phyloP scores from a whole-genome alignment of 2,888 invertebrate genomes.

The Himalopsyche japonica region DNA sequence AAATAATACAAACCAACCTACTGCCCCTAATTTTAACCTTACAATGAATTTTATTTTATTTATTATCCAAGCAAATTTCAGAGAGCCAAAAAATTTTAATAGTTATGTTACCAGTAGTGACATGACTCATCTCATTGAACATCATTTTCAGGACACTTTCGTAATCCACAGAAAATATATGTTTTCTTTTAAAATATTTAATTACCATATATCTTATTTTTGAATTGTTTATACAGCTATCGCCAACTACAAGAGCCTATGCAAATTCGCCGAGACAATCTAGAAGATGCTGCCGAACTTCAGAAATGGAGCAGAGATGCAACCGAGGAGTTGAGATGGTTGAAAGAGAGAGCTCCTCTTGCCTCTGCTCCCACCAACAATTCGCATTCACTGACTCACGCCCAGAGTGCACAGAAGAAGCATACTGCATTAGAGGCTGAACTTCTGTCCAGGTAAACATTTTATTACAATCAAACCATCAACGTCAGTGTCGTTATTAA shows the following conservation, averaged over 20 bases:
- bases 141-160: background rate
- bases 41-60: too few relatives aligned
- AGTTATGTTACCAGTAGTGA: too few relatives aligned
- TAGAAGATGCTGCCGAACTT: conserved; percentile 85
- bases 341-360: conserved; percentile 74
- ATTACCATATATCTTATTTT: background rate
- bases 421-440: conserved; percentile 91
- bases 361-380: conserved; percentile 54
- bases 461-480: background rate
- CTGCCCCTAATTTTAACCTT: too few relatives aligned
- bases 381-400: conserved; percentile 71
- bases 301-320: conserved; percentile 91
- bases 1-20: too few relatives aligned
- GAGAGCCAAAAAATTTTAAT: too few relatives aligned
- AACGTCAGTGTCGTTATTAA: too few relatives aligned
- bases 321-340: conserved; percentile 91
- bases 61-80: too few relatives aligned
- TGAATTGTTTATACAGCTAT: conserved; percentile 57
- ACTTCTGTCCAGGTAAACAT: conserved; percentile 67
- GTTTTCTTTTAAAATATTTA: too few relatives aligned
- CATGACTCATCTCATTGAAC: too few relatives aligned
- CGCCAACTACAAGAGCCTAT: conserved; percentile 85
- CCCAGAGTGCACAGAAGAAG: conserved; percentile 90
- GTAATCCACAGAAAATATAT: too few relatives aligned
- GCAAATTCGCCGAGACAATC: conserved; percentile 86